Conservation (phyloP, 2,888 invertebrate species). For the Geotrupes spiniger region DNA sequence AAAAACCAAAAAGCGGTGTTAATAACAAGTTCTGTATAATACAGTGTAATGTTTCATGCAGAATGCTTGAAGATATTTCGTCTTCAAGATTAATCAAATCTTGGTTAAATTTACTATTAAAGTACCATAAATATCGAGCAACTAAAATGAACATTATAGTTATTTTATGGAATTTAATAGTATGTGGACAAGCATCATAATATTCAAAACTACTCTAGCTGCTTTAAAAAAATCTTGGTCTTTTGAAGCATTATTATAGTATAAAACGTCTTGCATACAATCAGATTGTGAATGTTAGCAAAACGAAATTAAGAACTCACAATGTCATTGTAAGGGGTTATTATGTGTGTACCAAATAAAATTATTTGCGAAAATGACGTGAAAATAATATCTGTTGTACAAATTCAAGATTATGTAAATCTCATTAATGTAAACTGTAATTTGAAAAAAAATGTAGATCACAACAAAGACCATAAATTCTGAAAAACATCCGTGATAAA, state of each 20-base stretch:
- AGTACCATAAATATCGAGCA: constrained; percentile 12
- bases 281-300: constrained; percentile 44
- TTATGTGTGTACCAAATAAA: too few relatives aligned
- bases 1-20: constrained; percentile 40
- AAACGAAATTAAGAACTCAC: constrained; percentile 33
- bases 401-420: too few relatives aligned
- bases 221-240: constrained; percentile 17
- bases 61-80: constrained; percentile 49
- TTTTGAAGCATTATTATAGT: constrained; percentile 29
- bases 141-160: constrained; percentile 5
- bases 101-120: constrained; percentile 3
- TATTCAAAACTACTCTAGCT: constrained; percentile 22
- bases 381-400: too few relatives aligned
- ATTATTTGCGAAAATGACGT: too few relatives aligned
- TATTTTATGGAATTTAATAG: constrained; percentile 17
- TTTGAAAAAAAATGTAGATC: too few relatives aligned
- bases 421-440: too few relatives aligned
- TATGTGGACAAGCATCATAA: constrained; percentile 17
- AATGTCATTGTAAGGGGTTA: constrained; percentile 38
- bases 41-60: constrained; percentile 43
- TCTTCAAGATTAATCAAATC: constrained; percentile 14
- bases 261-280: constrained; percentile 36
- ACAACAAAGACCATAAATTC: too few relatives aligned
- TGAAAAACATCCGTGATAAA: too few relatives aligned
- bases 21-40: constrained; percentile 35